A percentile compares a stretch with the other conserved stretches of the same genome.
These are phyloP conservation scores for Drosophila algonquin DNA, from an alignment of 2,888 invertebrate species.

Conservation along the genomic window DNA sequence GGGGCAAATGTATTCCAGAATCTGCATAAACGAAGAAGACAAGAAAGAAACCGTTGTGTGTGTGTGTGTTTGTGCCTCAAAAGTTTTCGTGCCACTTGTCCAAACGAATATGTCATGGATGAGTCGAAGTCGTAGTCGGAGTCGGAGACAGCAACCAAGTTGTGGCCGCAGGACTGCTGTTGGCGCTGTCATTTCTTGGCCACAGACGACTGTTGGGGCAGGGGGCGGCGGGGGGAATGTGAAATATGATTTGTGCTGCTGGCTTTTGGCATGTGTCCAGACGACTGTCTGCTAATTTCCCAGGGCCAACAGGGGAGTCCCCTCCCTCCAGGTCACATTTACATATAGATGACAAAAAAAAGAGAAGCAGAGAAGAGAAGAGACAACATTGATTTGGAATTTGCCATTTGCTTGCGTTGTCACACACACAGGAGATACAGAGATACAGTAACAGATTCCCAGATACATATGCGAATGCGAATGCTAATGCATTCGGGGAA, in stretches of 20 bases:
- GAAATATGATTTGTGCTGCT: conserved; percentile 65
- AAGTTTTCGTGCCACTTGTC: conserved; percentile 48
- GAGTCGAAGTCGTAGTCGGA: not conserved
- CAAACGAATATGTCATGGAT: conserved; percentile 52
- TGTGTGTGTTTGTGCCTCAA: conserved; percentile 12
- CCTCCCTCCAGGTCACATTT: conserved; percentile 51
- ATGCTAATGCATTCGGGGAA: conserved; percentile 54
- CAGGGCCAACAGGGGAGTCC: conserved; percentile 9
- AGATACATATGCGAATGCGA: conserved; percentile 30
- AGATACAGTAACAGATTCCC: not conserved
- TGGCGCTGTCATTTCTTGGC: conserved; percentile 50
- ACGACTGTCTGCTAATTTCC: conserved; percentile 43
- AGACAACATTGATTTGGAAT: conserved; percentile 62
- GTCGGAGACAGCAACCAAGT: not conserved
- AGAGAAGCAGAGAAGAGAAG: not conserved
- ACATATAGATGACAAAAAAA: conserved; percentile 69
- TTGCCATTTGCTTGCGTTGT: conserved; percentile 51
- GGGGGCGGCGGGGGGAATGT: conserved; percentile 21
- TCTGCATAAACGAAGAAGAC: conserved; percentile 58
- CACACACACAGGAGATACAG: not conserved
- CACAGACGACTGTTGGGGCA: conserved; percentile 34
- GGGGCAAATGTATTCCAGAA: conserved; percentile 26
- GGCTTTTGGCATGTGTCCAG: conserved; percentile 37
- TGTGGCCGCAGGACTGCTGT: conserved; percentile 33
- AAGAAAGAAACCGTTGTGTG: not conserved